Evolutionary conservation across 2,113 vertebrate species (phyloP).

Genomic region (Pelmatolapia mariae): DNA sequence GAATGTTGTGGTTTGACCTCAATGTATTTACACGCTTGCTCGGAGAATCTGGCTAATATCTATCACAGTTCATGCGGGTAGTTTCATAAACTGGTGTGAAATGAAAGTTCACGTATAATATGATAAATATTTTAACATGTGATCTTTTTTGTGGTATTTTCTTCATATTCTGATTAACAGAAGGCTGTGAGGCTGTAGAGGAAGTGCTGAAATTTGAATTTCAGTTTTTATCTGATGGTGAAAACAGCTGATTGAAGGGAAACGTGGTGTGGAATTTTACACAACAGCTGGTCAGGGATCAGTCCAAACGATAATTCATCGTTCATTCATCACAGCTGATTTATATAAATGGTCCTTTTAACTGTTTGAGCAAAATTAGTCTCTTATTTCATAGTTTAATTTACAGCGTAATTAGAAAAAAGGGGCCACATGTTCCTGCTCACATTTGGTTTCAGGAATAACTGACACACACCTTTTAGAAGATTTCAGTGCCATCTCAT

Average conservation of each 20-base stretch:
- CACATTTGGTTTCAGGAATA: not conserved
- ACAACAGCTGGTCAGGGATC: not conserved
- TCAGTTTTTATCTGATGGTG: not conserved
- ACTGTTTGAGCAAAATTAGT: not conserved
- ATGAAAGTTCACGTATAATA: not conserved
- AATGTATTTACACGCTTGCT: not conserved
- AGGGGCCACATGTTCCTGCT: not conserved
- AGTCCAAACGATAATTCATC: not conserved
- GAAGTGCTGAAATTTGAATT: not conserved
- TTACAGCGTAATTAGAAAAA: not conserved
- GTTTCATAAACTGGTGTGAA: not conserved
- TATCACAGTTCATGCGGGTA: not conserved
- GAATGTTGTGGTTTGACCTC: slow-evolving; percentile 10
- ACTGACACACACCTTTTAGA: not conserved
- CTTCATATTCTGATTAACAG: not conserved
- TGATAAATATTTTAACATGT: not conserved
- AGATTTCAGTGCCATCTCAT: not conserved
- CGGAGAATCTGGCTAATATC: not conserved
- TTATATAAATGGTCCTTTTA: not conserved
- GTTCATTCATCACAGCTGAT: not conserved
- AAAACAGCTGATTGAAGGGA: not conserved
- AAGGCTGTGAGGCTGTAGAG: not conserved
- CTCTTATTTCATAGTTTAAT: not conserved
- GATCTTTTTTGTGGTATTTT: not conserved
- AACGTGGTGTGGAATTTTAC: not conserved